These are phyloP conservation scores for Luehdorfia chinensis DNA, from an alignment of 1,140 invertebrate species.

Conservation along the genomic window DNA sequence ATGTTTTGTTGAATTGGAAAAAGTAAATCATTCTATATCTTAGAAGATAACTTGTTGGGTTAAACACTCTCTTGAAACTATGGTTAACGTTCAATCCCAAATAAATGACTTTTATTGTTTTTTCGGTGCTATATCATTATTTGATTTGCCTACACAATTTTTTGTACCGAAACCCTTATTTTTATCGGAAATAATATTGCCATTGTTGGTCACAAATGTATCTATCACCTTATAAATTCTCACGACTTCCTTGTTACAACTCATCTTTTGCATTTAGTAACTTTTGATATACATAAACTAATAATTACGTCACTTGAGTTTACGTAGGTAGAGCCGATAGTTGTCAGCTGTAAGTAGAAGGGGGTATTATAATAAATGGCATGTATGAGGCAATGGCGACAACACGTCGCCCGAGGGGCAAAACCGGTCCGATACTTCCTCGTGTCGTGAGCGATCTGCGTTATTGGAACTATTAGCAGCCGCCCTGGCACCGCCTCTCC, in stretches of 20 bases:
- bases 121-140: no score
- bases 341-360: conserved; percentile 38
- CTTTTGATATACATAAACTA: conserved; percentile 21
- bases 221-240: no score
- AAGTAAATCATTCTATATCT: no score
- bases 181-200: no score
- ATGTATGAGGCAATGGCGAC: conserved; percentile 47
- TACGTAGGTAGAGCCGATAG: conserved; percentile 36
- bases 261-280: conserved; percentile 18
- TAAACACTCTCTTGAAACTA: no score
- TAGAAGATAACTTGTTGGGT: background rate
- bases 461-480: conserved; percentile 43
- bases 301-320: conserved; percentile 42
- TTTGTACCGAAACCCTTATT: no score
- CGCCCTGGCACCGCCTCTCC: conserved; percentile 23
- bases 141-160: no score
- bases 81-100: no score
- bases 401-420: conserved; percentile 36
- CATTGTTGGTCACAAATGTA: no score
- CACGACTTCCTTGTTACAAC: conserved; percentile 19
- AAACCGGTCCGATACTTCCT: conserved; percentile 56
- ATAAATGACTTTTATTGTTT: no score
- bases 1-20: no score
- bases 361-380: conserved; percentile 54
- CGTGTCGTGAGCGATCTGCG: conserved; percentile 45